These are phyloP conservation scores for Darevskia nairensis DNA, from an alignment of 2,797 vertebrate genomes.

Conservation along the genomic window DNA sequence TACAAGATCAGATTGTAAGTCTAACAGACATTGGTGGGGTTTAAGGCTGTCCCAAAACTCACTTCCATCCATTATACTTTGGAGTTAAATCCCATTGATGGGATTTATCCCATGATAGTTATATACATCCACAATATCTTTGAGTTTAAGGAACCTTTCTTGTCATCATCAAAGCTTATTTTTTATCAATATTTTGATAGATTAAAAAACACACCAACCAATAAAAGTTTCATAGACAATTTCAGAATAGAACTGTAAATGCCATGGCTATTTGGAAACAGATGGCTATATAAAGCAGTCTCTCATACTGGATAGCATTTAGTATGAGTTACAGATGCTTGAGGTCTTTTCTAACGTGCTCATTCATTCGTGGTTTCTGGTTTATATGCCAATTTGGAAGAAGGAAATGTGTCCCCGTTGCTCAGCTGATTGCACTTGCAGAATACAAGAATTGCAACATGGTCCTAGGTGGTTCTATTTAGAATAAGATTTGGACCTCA, in stretches of 20 bases:
- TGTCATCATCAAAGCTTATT: not conserved
- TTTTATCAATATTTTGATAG: too few relatives aligned
- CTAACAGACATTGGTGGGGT: too few relatives aligned
- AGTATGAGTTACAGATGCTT: conserved; percentile 47
- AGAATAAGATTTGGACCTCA: not conserved
- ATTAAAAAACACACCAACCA: not conserved
- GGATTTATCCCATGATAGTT: too few relatives aligned
- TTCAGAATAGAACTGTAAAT: conserved; percentile 36
- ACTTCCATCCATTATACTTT: too few relatives aligned
- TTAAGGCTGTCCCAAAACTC: too few relatives aligned
- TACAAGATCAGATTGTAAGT: too few relatives aligned
- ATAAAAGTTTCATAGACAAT: conserved; percentile 51
- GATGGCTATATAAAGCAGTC: conserved; percentile 52
- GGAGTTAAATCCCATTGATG: too few relatives aligned
- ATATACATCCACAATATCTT: not conserved
- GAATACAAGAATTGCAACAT: accelerated
- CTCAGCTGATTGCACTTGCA: not conserved
- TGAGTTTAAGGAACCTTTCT: not conserved
- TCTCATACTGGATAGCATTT: conserved; percentile 13
- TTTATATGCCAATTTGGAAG: conserved; percentile 25
- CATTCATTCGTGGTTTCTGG: conserved; percentile 18
- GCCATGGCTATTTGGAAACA: conserved; percentile 53
- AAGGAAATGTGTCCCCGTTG: not conserved
- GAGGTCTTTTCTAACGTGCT: conserved; percentile 8
- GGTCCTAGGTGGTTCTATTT: not conserved